These are phyloP conservation scores for Oxygymnocypris stewartii DNA, from an alignment of 2,113 vertebrate species.

Conservation along the genomic window DNA sequence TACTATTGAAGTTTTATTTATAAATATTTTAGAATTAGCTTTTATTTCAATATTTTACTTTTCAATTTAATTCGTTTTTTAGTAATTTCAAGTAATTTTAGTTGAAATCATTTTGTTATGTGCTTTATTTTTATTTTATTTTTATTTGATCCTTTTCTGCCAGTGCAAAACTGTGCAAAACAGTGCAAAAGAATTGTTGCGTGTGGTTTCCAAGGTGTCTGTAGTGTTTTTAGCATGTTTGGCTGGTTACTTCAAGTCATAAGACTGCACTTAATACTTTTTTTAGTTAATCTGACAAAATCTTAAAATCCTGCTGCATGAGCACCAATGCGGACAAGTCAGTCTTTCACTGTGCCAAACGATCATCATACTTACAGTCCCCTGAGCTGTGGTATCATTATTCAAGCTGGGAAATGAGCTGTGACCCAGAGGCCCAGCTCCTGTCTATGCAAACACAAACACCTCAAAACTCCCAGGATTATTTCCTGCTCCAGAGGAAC, in stretches of 20 bases:
- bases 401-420: slow-evolving; percentile 24
- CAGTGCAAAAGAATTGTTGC: neutral
- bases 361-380: slow-evolving; percentile 6
- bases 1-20: too few relatives aligned
- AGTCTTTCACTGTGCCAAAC: neutral
- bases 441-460: slow-evolving; percentile 41
- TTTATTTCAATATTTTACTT: too few relatives aligned
- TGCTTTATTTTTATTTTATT: too few relatives aligned
- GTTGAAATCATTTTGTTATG: too few relatives aligned
- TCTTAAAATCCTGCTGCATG: neutral
- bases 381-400: slow-evolving; percentile 10
- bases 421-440: slow-evolving; percentile 6
- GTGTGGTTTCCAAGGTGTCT: neutral
- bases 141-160: neutral
- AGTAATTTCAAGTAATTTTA: too few relatives aligned
- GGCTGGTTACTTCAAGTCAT: neutral
- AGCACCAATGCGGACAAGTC: neutral
- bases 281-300: neutral
- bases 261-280: neutral
- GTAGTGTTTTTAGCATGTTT: neutral
- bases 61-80: too few relatives aligned
- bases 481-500: slow-evolving; percentile 19
- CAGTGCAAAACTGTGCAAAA: neutral
- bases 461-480: slow-evolving; percentile 31
- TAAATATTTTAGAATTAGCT: too few relatives aligned